A percentile compares a stretch with the other conserved stretches of the same genome.
phyloP scores from a whole-genome alignment of 2,797 vertebrate genomes.

The Rhinella marina region DNA sequence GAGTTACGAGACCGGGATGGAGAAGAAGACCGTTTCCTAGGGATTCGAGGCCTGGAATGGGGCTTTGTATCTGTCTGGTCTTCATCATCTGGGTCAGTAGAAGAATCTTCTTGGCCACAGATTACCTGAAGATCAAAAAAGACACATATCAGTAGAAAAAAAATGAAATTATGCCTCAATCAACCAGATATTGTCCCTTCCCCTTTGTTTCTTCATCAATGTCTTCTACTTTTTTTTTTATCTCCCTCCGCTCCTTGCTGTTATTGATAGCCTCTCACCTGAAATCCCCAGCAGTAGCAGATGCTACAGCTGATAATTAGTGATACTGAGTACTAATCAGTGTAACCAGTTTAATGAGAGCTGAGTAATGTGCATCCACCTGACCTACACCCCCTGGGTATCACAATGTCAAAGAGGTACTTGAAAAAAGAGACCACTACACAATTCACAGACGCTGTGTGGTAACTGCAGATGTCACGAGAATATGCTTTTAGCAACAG shows the following conservation, averaged over 20 bases:
- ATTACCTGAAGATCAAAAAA: constrained; percentile 77
- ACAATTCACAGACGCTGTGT: constrained; percentile 16
- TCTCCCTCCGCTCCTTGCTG: background rate
- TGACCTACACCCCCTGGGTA: constrained; percentile 35
- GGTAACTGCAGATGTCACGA: constrained; percentile 26
- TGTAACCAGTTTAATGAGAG: constrained; percentile 51
- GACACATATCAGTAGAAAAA: constrained; percentile 38
- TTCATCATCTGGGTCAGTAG: constrained; percentile 70
- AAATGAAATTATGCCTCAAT: background rate
- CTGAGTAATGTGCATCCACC: constrained; percentile 41
- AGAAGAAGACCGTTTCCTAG: constrained; percentile 67
- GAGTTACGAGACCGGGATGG: constrained; percentile 73
- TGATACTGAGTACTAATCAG: constrained; percentile 44
- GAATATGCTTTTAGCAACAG: background rate
- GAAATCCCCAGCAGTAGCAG: constrained; percentile 46
- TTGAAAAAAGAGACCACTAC: constrained; percentile 24
- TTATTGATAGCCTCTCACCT: background rate
- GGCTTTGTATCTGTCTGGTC: constrained; percentile 70
- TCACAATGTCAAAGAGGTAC: constrained; percentile 53
- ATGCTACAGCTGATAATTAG: constrained; percentile 48
- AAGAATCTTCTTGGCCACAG: constrained; percentile 82
- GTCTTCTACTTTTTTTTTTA: background rate
- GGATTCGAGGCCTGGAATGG: constrained; percentile 74
- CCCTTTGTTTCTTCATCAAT: background rate
- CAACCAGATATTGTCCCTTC: background rate